Percentiles rank a stretch among this genome's conserved stretches.
Conservation (phyloP, 2,113 vertebrate species). For the Mixornis gularis region DNA sequence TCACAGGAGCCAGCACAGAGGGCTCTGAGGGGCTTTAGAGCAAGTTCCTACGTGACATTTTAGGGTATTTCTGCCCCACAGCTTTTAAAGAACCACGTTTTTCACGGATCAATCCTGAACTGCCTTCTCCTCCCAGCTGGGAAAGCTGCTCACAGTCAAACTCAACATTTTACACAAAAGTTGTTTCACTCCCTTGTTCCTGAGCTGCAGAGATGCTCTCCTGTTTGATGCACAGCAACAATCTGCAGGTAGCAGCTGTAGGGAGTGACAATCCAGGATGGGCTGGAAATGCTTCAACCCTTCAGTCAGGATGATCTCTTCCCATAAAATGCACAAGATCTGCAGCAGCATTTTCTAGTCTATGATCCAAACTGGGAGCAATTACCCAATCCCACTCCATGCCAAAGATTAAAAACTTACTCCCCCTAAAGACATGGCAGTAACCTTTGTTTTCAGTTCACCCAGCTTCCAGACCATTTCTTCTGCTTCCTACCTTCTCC, state of each 20-base stretch:
- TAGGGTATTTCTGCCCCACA: background rate
- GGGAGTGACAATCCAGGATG: background rate
- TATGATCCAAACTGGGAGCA: background rate
- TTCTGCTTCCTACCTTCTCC: background rate
- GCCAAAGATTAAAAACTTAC: background rate
- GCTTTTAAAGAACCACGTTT: background rate
- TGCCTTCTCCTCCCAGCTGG: background rate
- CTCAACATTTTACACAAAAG: background rate
- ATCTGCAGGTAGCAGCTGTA: background rate
- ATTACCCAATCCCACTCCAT: background rate
- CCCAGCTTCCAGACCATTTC: background rate
- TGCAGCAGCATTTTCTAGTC: background rate
- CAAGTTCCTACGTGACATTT: background rate
- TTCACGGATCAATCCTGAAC: background rate
- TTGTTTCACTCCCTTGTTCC: background rate
- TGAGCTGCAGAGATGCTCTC: background rate
- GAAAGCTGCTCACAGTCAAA: background rate
- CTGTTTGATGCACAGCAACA: background rate
- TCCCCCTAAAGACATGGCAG: background rate
- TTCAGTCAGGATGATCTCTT: background rate
- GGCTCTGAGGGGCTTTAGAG: background rate
- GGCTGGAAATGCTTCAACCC: background rate
- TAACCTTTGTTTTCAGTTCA: background rate
- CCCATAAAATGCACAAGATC: background rate
- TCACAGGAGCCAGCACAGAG: background rate